Evolutionary conservation across 2,888 invertebrate genomes (phyloP).

Genomic region (Heliconius ethilla): DNA sequence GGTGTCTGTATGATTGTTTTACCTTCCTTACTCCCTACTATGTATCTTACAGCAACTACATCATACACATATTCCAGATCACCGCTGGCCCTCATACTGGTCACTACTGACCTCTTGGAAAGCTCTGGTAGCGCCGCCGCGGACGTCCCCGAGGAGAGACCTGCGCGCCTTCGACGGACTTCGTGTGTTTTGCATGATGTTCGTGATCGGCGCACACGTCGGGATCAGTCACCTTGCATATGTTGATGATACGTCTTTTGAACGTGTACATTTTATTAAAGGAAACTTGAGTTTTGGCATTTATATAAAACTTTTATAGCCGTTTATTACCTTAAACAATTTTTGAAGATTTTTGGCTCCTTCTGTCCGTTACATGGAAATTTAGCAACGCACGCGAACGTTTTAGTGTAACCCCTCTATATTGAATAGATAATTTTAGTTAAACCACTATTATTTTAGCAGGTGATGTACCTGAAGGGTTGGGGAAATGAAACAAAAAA

Average conservation of each 20-base stretch:
- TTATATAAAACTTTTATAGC: no score
- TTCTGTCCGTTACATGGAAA: background rate
- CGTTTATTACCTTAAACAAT: background rate
- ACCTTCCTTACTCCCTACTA: no score
- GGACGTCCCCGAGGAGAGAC: slow-evolving; percentile 52
- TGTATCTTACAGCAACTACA: background rate
- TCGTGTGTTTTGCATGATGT: slow-evolving; percentile 71
- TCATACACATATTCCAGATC: slow-evolving; percentile 48
- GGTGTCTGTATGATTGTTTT: no score
- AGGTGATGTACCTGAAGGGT: no score
- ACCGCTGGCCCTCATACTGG: slow-evolving; percentile 62
- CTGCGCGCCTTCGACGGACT: slow-evolving; percentile 70
- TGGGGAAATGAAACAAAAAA: no score
- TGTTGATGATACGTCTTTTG: slow-evolving; percentile 59
- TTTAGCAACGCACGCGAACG: no score
- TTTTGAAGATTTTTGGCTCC: background rate
- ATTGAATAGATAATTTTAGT: background rate
- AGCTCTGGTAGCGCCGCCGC: slow-evolving; percentile 48
- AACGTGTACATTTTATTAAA: slow-evolving; percentile 2
- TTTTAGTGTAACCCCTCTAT: no score
- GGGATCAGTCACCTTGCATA: slow-evolving; percentile 70
- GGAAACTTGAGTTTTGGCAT: background rate
- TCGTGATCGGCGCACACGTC: slow-evolving; percentile 74
- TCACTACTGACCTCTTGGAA: slow-evolving; percentile 61
- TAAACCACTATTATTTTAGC: background rate